Percentiles rank a stretch among this genome's conserved stretches.
Conservation (phyloP, 2,113 vertebrate genomes). For the Ciconia maguari region DNA sequence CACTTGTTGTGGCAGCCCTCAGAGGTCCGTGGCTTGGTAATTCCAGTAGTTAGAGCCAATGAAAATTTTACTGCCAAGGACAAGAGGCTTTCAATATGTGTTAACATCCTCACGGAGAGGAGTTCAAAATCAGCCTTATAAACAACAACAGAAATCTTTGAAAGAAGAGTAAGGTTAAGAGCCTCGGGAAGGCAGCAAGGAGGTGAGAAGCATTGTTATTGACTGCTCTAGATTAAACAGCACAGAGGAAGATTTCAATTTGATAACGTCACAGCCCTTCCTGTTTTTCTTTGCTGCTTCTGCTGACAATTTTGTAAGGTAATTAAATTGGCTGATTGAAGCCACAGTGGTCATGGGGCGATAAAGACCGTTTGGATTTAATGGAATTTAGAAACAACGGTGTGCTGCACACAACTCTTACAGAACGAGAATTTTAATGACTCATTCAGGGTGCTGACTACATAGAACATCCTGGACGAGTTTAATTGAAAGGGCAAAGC, state of each 20-base stretch:
- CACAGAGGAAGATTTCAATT: constrained; percentile 79
- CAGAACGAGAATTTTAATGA: constrained; percentile 83
- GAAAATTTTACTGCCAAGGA: constrained; percentile 31
- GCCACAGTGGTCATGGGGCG: constrained; percentile 81
- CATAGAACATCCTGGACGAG: constrained; percentile 75
- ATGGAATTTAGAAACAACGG: constrained; percentile 84
- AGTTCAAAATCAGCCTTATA: constrained; percentile 52
- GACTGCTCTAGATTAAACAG: constrained; percentile 78
- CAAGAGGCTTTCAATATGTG: constrained; percentile 31
- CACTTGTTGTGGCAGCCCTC: background rate
- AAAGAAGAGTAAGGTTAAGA: constrained; percentile 73
- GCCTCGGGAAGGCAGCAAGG: constrained; percentile 58
- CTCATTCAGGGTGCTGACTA: constrained; percentile 80
- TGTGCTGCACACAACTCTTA: constrained; percentile 76
- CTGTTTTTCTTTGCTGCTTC: constrained; percentile 78
- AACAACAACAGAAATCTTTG: constrained; percentile 55
- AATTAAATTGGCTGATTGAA: constrained; percentile 88
- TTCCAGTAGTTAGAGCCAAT: background rate
- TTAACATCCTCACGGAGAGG: constrained; percentile 8
- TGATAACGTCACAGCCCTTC: constrained; percentile 80
- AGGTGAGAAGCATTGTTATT: constrained; percentile 72
- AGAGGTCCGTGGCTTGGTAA: background rate
- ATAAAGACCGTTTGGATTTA: constrained; percentile 87
- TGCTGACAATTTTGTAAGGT: constrained; percentile 83
- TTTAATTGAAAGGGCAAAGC: constrained; percentile 86